Evolutionary conservation across 2,797 vertebrate species (phyloP).

Genomic region (Aulostomus chinensis): DNA sequence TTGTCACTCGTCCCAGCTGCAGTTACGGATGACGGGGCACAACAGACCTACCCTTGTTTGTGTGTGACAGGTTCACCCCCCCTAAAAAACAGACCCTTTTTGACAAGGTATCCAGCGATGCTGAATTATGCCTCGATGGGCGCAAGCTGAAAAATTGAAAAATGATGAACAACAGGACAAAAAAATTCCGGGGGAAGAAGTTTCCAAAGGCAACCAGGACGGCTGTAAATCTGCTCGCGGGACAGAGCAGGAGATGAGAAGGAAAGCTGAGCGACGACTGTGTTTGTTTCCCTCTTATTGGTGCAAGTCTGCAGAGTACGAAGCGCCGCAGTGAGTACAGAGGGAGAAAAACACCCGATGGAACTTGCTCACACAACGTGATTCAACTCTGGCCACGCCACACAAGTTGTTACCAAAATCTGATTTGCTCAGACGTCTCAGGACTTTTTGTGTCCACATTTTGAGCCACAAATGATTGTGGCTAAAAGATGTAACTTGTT

Average conservation of each 20-base stretch:
- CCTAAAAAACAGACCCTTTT: constrained; percentile 32
- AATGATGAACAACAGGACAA: constrained; percentile 70
- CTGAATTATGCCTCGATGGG: constrained; percentile 51
- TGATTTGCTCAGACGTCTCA: no score
- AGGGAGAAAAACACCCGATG: no score
- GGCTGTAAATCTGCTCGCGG: constrained; percentile 68
- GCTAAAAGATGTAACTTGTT: no score
- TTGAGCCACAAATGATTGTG: no score
- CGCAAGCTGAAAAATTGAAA: constrained; percentile 68
- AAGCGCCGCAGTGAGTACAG: no score
- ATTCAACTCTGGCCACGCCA: no score
- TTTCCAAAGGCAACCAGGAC: constrained; percentile 55
- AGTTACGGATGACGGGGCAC: constrained; percentile 31
- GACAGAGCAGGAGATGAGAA: constrained; percentile 58
- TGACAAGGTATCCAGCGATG: constrained; percentile 54
- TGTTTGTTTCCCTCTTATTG: no score
- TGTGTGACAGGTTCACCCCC: constrained; percentile 23
- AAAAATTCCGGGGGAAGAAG: constrained; percentile 53
- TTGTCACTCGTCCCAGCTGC: constrained; percentile 53
- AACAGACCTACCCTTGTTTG: constrained; percentile 30
- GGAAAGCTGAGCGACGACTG: no score
- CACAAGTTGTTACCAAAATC: no score
- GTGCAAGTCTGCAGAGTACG: no score
- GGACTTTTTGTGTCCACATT: no score
- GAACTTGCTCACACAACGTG: no score